These are phyloP conservation scores for Callospermophilus lateralis DNA, from an alignment of 2,113 vertebrate genomes.

Conservation along the genomic window DNA sequence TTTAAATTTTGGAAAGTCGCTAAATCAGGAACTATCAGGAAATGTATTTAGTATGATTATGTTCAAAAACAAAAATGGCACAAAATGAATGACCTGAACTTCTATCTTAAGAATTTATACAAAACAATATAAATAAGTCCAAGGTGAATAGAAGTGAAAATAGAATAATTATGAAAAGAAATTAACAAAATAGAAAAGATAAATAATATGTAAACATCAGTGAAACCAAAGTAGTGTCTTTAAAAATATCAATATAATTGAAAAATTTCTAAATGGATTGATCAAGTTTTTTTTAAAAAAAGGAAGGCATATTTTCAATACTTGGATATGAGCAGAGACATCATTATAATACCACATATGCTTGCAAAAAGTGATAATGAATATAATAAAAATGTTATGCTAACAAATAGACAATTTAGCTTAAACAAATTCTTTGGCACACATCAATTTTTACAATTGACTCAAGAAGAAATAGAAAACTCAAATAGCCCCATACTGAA, in stretches of 20 bases:
- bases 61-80: not conserved
- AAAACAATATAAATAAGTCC: not conserved
- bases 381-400: not conserved
- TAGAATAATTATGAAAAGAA: not conserved
- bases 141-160: not conserved
- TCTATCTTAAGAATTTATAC: not conserved
- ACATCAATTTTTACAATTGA: not conserved
- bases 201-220: not conserved
- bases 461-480: not conserved
- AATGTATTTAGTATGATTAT: not conserved
- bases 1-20: not conserved
- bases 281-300: not conserved
- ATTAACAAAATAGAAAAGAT: constrained; percentile 30
- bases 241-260: not conserved
- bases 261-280: not conserved
- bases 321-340: not conserved
- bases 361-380: not conserved
- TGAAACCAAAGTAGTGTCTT: not conserved
- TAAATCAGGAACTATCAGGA: not conserved
- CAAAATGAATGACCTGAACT: not conserved
- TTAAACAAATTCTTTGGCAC: not conserved
- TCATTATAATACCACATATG: not conserved
- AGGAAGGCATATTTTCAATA: not conserved
- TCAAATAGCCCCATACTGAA: not conserved
- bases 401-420: not conserved